Evolutionary conservation across 1,140 invertebrate genomes (phyloP).

Genomic region (Muscidifurax raptorellus): DNA sequence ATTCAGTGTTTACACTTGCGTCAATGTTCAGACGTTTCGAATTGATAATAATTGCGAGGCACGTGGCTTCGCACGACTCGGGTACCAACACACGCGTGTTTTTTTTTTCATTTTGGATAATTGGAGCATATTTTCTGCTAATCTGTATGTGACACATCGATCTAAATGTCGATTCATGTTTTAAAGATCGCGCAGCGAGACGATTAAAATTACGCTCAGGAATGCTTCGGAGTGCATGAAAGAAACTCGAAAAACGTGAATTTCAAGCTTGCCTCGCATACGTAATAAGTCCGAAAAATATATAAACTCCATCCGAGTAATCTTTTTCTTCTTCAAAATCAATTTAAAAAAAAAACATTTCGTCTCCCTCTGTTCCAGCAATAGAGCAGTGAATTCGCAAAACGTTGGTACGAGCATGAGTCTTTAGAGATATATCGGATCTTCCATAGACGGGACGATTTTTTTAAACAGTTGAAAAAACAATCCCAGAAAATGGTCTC

Average conservation of each 20-base stretch:
- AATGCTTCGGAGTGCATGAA: too few relatives aligned
- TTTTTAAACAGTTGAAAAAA: background rate
- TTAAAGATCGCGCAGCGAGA: too few relatives aligned
- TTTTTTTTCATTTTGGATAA: background rate
- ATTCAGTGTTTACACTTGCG: too few relatives aligned
- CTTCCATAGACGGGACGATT: background rate
- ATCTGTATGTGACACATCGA: background rate
- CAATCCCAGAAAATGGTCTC: conserved; percentile 59
- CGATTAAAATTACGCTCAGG: too few relatives aligned
- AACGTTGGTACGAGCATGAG: conserved; percentile 27
- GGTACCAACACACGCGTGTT: background rate
- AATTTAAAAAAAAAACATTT: background rate
- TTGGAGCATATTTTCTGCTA: background rate
- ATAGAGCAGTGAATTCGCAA: background rate
- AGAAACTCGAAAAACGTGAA: background rate
- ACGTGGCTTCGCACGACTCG: background rate
- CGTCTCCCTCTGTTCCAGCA: background rate
- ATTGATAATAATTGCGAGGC: background rate
- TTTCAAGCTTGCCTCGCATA: background rate
- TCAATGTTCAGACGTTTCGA: background rate
- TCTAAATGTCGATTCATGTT: background rate
- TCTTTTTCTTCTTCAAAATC: background rate
- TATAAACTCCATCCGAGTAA: background rate
- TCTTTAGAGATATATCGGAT: background rate
- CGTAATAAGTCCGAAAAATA: background rate